Conservation (phyloP, 1,140 invertebrate genomes). For the Chironomus striatipennis region DNA sequence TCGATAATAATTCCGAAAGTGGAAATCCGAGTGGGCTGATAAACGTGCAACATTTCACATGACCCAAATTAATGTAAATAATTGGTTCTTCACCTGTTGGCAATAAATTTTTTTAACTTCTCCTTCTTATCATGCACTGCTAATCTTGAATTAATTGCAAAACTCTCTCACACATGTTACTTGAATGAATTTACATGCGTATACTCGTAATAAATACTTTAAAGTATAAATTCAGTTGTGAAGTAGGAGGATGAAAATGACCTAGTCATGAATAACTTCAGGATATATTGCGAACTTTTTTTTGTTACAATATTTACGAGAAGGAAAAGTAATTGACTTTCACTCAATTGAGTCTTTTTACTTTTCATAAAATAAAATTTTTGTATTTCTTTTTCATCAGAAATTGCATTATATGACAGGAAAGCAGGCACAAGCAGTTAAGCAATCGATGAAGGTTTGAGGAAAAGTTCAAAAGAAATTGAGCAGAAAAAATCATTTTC, state of each 20-base stretch:
- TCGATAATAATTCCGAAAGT: neutral
- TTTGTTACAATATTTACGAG: too few species aligned
- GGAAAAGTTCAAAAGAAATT: too few species aligned
- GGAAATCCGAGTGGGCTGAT: neutral
- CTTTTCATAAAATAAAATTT: neutral
- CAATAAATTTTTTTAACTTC: neutral
- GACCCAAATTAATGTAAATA: conserved; percentile 6
- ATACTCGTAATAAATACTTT: too few species aligned
- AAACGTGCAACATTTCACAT: neutral
- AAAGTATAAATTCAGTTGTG: too few species aligned
- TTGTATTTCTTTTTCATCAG: neutral
- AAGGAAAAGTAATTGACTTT: too few species aligned
- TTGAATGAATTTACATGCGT: too few species aligned
- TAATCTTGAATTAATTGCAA: conserved; percentile 9
- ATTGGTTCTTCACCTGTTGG: conserved; percentile 1
- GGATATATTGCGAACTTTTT: too few species aligned
- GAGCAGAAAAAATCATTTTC: too few species aligned
- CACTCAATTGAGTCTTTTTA: neutral
- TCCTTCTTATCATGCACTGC: neutral
- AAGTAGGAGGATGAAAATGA: too few species aligned
- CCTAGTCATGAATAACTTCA: too few species aligned
- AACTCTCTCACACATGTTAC: neutral
- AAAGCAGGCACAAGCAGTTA: neutral
- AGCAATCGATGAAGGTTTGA: too few species aligned
- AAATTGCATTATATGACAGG: neutral